A percentile compares a stretch with the other conserved stretches of the same genome.
Conservation (phyloP, 2,888 invertebrate species). For the Scaptomyza caliginosa region DNA sequence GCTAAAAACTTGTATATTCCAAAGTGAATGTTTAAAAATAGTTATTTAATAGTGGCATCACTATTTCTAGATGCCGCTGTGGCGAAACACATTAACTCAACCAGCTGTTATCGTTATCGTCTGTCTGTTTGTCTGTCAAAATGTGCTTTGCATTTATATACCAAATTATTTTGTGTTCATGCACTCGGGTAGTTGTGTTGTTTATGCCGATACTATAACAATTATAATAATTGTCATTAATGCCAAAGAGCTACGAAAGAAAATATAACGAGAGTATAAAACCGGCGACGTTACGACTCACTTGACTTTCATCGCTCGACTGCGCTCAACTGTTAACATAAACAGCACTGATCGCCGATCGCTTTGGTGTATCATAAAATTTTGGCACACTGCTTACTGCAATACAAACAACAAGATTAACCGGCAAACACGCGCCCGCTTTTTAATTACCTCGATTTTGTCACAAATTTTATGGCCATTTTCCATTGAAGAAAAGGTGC, state of each 20-base stretch:
- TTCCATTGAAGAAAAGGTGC: conserved; percentile 56
- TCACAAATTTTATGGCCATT: conserved; percentile 30
- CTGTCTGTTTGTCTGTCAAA: background rate
- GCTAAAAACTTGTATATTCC: too few species aligned
- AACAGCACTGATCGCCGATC: background rate
- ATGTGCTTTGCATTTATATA: conserved; percentile 42
- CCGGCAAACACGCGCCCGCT: conserved; percentile 45
- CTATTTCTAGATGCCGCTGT: conserved; percentile 32
- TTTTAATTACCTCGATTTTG: conserved; percentile 34
- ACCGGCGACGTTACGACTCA: background rate
- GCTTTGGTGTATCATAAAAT: conserved; percentile 10
- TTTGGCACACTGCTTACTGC: conserved; percentile 6
- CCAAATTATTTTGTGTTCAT: conserved; percentile 6
- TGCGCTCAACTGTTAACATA: background rate
- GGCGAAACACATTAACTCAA: conserved; percentile 11
- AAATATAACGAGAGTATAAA: too few species aligned
- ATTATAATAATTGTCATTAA: conserved; percentile 22
- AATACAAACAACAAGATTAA: conserved; percentile 30
- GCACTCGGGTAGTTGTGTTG: conserved; percentile 3
- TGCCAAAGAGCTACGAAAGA: background rate
- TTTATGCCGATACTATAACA: conserved; percentile 5
- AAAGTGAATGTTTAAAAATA: too few species aligned
- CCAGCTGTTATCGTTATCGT: conserved; percentile 50
- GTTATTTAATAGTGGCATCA: background rate
- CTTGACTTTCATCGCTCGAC: background rate